phyloP scores from a whole-genome alignment of 2,888 invertebrate species.

The Rhaphigaster nebulosa region DNA sequence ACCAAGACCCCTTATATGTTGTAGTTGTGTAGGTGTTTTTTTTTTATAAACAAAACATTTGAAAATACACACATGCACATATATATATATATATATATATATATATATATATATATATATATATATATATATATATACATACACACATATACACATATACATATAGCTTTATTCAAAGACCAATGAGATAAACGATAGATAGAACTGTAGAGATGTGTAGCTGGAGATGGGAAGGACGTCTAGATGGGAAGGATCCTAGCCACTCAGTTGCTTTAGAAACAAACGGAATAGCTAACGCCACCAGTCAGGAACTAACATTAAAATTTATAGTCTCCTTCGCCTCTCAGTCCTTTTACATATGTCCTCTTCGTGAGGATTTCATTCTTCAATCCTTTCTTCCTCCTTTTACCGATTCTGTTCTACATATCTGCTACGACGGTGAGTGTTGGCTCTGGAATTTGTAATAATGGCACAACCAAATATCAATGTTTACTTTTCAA shows the following conservation, averaged over 20 bases:
- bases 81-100: too few species aligned
- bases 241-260: neutral
- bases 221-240: neutral
- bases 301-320: slow-evolving; percentile 36
- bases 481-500: too few species aligned
- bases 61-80: too few species aligned
- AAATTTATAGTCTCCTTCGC: slow-evolving; percentile 45
- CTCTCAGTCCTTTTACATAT: slow-evolving; percentile 27
- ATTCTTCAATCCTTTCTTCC: slow-evolving; percentile 19
- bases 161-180: too few species aligned
- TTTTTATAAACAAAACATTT: too few species aligned
- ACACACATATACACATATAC: too few species aligned
- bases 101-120: too few species aligned
- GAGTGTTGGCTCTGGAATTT: neutral
- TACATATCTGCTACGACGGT: neutral
- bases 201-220: neutral
- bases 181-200: too few species aligned
- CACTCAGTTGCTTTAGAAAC: slow-evolving; percentile 45
- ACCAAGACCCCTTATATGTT: too few species aligned
- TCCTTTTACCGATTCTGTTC: neutral
- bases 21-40: too few species aligned
- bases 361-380: neutral
- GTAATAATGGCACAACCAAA: neutral
- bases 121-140: too few species aligned
- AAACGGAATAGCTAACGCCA: slow-evolving; percentile 51